A percentile compares a stretch with the other conserved stretches of the same genome.
Evolutionary conservation across 2,797 vertebrate species (phyloP).

Genomic region (Argyrosomus regius): DNA sequence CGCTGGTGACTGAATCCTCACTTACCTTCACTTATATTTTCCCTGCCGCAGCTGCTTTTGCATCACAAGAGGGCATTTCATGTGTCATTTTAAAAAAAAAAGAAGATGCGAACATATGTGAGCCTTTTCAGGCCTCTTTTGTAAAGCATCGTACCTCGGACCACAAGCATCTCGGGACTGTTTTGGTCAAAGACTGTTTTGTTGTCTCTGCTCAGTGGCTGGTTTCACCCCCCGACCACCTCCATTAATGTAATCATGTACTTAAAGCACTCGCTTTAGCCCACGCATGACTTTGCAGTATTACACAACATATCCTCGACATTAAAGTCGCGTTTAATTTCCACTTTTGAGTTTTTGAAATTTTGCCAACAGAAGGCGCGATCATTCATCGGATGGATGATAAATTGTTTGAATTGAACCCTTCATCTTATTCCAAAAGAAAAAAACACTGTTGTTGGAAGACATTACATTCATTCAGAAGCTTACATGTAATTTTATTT

Average conservation of each 20-base stretch:
- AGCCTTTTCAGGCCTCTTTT: conserved; percentile 68
- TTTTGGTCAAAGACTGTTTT: conserved; percentile 76
- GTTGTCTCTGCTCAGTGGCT: conserved; percentile 61
- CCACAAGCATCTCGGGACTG: conserved; percentile 62
- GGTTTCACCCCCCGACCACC: conserved; percentile 49
- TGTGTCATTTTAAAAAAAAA: conserved; percentile 20
- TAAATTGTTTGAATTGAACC: neutral
- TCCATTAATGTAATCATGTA: conserved; percentile 61
- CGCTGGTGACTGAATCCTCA: conserved; percentile 48
- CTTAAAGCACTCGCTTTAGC: conserved; percentile 55
- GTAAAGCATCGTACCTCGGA: conserved; percentile 64
- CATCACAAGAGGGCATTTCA: conserved; percentile 51
- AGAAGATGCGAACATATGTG: conserved; percentile 42
- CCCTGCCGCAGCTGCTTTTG: conserved; percentile 63
- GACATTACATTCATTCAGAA: conserved; percentile 12
- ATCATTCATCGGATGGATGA: neutral
- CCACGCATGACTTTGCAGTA: conserved; percentile 55
- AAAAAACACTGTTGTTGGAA: conserved; percentile 8
- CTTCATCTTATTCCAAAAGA: neutral
- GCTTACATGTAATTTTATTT: conserved; percentile 8
- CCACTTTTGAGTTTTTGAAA: too few species aligned
- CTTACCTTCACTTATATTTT: conserved; percentile 35
- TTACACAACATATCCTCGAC: conserved; percentile 52
- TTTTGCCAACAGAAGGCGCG: conserved; percentile 7
- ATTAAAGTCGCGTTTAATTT: neutral